These are phyloP conservation scores for Eupleurogrammus muticus DNA, from an alignment of 2,797 vertebrate genomes.

Conservation along the genomic window DNA sequence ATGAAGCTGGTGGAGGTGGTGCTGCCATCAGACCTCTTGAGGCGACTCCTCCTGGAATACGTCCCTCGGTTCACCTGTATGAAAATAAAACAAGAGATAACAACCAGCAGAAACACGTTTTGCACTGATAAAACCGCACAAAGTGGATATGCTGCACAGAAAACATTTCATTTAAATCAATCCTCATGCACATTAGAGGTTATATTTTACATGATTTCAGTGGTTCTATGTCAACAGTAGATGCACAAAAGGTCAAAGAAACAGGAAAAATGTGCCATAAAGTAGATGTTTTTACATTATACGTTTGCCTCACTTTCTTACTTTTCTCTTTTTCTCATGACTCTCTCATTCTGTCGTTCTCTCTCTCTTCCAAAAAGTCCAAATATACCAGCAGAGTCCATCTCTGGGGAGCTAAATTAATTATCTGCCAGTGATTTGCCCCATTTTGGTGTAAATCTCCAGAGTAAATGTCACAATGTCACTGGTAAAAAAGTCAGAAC, in stretches of 20 bases:
- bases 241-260: constrained; percentile 5
- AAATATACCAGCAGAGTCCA: constrained; percentile 64
- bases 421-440: constrained; percentile 81
- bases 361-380: constrained; percentile 39
- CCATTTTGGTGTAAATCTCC: constrained; percentile 77
- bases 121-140: neutral
- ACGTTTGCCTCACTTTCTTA: constrained; percentile 7
- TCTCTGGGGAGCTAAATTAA: constrained; percentile 77
- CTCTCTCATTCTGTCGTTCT: constrained; percentile 23
- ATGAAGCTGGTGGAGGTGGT: constrained; percentile 98
- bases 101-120: neutral
- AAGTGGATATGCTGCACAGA: too few species aligned
- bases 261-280: neutral
- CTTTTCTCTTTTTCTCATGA: constrained; percentile 18
- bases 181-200: neutral
- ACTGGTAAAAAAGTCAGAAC: constrained; percentile 70
- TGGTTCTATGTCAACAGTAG: neutral
- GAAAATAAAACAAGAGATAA: neutral
- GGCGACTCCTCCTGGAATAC: constrained; percentile 91
- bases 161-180: neutral
- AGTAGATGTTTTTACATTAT: constrained; percentile 8
- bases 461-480: constrained; percentile 73
- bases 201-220: neutral
- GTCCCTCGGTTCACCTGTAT: constrained; percentile 91
- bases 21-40: constrained; percentile 96